These are phyloP conservation scores for Halichoeres trimaculatus DNA, from an alignment of 2,113 vertebrate species.

Conservation along the genomic window DNA sequence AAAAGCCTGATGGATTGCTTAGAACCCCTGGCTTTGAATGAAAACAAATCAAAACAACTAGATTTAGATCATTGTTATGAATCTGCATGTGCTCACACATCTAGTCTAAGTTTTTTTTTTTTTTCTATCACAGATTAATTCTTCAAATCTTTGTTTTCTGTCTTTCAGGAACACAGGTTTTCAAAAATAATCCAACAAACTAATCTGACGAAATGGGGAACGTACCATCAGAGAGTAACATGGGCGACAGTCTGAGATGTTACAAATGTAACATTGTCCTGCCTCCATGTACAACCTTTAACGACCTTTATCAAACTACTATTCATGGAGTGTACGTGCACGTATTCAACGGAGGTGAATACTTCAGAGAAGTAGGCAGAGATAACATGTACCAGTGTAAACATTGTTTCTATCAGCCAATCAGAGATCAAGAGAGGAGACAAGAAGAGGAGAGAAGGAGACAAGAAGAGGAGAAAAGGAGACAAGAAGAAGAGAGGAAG, in stretches of 20 bases:
- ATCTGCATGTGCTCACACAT: not conserved
- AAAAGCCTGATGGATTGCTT: too few species aligned
- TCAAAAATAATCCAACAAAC: not conserved
- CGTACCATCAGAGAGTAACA: not conserved
- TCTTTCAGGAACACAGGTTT: conserved; percentile 11
- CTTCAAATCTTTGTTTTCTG: too few species aligned
- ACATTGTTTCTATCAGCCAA: conserved; percentile 18
- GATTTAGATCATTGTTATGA: too few species aligned
- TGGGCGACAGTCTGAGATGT: conserved; percentile 19
- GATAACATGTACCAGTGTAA: not conserved
- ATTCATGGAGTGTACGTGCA: not conserved
- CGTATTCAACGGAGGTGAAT: conserved; percentile 35
- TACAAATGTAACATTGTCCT: conserved; percentile 6
- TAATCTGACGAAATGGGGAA: conserved; percentile 29
- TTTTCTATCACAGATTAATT: too few species aligned
- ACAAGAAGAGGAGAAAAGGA: not conserved
- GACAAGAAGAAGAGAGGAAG: not conserved
- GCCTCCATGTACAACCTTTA: not conserved
- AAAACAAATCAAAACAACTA: too few species aligned
- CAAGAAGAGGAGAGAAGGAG: not conserved
- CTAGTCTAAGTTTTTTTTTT: not conserved
- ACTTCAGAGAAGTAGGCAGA: not conserved
- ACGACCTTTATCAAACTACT: not conserved
- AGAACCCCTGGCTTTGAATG: too few species aligned
- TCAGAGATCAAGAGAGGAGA: not conserved